A percentile compares a stretch with the other conserved stretches of the same genome.
Conservation (phyloP, 2,113 vertebrate species). For the Peromyscus polionotus region DNA sequence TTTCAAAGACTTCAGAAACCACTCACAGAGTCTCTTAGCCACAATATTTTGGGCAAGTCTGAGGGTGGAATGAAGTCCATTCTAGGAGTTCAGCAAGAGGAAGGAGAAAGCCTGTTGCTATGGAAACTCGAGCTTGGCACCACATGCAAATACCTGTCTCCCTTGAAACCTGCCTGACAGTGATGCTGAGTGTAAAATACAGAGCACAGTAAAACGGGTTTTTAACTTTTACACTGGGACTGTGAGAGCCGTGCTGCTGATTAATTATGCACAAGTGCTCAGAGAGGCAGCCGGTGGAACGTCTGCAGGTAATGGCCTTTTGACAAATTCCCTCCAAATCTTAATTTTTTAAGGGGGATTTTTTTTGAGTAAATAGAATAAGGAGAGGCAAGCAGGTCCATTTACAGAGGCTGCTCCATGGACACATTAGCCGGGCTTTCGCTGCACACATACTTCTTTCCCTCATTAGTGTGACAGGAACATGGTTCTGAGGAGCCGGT, state of each 20-base stretch:
- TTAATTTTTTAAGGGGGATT: conserved; percentile 49
- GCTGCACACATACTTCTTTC: accelerated
- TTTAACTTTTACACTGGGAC: conserved; percentile 57
- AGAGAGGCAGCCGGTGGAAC: background rate
- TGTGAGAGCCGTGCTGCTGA: background rate
- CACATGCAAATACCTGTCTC: conserved; percentile 30
- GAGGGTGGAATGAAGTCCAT: background rate
- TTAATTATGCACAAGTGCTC: conserved; percentile 41
- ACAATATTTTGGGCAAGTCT: accelerated
- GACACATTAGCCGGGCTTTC: background rate
- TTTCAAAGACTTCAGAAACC: background rate
- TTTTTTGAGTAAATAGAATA: background rate
- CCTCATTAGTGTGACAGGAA: background rate
- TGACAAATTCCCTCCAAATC: conserved; percentile 45
- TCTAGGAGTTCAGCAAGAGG: background rate
- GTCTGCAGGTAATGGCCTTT: conserved; percentile 54
- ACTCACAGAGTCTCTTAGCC: background rate
- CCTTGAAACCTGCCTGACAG: conserved; percentile 49
- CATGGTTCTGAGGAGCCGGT: accelerated
- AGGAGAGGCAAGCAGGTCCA: background rate
- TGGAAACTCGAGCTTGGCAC: conserved; percentile 62
- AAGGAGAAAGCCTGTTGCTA: conserved; percentile 54
- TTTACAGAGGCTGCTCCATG: too few relatives aligned
- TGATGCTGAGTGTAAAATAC: background rate
- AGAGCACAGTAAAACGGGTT: background rate